Evolutionary conservation across 2,113 vertebrate genomes (phyloP).

Genomic region (Erpornis zantholeuca): DNA sequence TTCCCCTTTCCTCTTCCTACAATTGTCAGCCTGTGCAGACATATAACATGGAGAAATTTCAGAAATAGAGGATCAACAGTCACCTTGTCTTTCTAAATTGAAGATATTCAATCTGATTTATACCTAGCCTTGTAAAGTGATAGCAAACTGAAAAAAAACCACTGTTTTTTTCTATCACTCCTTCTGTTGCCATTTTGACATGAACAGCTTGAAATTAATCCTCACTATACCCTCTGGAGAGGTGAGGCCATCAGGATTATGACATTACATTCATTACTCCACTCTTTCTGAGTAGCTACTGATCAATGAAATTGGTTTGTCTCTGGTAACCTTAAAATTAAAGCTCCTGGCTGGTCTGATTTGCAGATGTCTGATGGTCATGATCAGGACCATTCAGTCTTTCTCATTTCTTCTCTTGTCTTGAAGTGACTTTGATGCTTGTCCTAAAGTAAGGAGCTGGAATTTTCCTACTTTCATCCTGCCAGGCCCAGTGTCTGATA

Average conservation of each 20-base stretch:
- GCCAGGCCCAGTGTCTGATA: background rate
- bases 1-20: background rate
- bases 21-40: background rate
- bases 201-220: background rate
- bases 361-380: background rate
- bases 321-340: background rate
- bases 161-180: background rate
- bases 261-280: background rate
- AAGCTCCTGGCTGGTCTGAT: background rate
- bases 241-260: background rate
- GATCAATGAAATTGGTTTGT: background rate
- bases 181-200: background rate
- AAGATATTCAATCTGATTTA: background rate
- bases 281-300: rapidly evolving
- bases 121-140: background rate
- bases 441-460: background rate
- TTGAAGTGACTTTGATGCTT: background rate
- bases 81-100: background rate
- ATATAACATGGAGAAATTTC: background rate
- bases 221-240: background rate
- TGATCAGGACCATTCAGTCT: background rate
- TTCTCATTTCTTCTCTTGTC: background rate
- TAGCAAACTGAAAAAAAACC: background rate
- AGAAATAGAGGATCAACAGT: background rate
- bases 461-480: background rate